Evolutionary conservation across 1,140 invertebrate species (phyloP).

Genomic region (Drosophila sucinea): DNA sequence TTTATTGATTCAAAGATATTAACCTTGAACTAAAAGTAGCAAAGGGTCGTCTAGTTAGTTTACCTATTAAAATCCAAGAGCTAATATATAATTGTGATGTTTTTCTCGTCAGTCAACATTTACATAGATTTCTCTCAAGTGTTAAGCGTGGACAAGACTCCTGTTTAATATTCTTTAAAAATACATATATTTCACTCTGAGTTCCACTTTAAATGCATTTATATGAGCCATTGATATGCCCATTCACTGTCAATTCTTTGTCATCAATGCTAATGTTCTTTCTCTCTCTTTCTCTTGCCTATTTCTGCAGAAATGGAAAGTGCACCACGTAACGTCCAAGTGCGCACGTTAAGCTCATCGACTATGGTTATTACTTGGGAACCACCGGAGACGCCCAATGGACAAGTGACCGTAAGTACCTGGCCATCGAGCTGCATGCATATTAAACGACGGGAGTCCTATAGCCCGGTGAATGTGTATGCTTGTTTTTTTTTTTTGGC

Average conservation of each 20-base stretch:
- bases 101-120: no score
- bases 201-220: no score
- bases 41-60: no score
- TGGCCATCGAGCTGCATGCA: constrained; percentile 48
- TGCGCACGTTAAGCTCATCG: constrained; percentile 95
- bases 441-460: constrained; percentile 55
- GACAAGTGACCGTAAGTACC: constrained; percentile 94
- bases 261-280: constrained; percentile 46
- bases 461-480: no score
- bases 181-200: no score
- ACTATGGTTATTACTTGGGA: constrained; percentile 99
- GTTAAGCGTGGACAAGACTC: no score
- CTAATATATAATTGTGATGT: no score
- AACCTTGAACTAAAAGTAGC: no score
- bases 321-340: constrained; percentile 96
- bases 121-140: no score
- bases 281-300: not conserved
- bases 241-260: constrained; percentile 13
- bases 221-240: not conserved
- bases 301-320: constrained; percentile 92
- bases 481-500: not conserved
- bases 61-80: no score
- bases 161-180: no score
- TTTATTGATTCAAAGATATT: no score
- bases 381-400: constrained; percentile 97